These are phyloP conservation scores for Melipona bicolor DNA, from an alignment of 2,888 invertebrate genomes.

Conservation along the genomic window DNA sequence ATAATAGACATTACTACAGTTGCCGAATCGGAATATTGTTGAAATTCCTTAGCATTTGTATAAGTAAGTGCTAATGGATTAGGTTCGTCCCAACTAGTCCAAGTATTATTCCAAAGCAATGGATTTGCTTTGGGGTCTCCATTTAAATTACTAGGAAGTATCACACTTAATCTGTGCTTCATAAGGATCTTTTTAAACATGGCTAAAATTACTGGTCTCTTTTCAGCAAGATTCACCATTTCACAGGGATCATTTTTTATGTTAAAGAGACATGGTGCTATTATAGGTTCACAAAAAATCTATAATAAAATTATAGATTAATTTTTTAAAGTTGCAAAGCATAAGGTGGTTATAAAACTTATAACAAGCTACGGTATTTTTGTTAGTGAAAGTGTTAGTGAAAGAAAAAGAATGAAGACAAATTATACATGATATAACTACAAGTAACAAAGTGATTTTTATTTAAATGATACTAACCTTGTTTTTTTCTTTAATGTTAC, in stretches of 20 bases:
- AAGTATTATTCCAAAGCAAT: constrained; percentile 85
- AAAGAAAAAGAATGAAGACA: background rate
- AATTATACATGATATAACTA: background rate
- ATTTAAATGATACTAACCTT: constrained; percentile 41
- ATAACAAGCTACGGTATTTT: background rate
- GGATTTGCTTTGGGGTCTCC: constrained; percentile 85
- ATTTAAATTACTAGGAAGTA: constrained; percentile 84
- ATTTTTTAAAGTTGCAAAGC: background rate
- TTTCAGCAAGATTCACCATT: constrained; percentile 83
- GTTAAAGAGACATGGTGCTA: constrained; percentile 82
- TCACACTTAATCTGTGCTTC: constrained; percentile 82
- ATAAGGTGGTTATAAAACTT: background rate
- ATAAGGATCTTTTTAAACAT: constrained; percentile 84
- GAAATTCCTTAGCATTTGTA: background rate
- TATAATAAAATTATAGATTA: constrained; percentile 39
- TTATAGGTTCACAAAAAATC: constrained; percentile 77
- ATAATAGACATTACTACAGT: constrained; percentile 23
- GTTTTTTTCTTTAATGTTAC: constrained; percentile 69
- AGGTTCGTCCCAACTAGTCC: constrained; percentile 86
- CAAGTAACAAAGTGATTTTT: background rate
- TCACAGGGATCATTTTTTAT: constrained; percentile 83
- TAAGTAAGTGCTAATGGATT: constrained; percentile 26
- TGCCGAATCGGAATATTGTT: background rate
- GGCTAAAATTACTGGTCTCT: constrained; percentile 81
- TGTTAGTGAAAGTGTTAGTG: too few relatives aligned